Base-by-base conservation (phyloP, 2,113 vertebrate species). In the Pelvicachromis taeniatus region DNA sequence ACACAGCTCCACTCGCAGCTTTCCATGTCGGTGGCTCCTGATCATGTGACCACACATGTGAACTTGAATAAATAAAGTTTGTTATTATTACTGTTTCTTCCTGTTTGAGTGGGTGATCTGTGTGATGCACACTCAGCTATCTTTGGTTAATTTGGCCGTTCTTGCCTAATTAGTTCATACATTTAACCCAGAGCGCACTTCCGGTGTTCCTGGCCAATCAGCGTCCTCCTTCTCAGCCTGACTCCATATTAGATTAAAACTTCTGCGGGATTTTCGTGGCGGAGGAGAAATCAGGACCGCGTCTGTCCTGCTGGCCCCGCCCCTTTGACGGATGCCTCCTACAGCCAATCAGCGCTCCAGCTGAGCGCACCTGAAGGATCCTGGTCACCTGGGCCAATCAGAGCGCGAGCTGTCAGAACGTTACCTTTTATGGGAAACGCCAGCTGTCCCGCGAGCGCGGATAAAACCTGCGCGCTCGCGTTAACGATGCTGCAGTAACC, bases 141-240 rank as follows among this genome's bases (percentile, higher is more conserved):
- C 9, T 70, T 0, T 0, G 13, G 14, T 45, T 70, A 45, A 29
- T 23, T 17, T 0, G 0, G 0, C 8, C 0, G 45, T 70, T 9
- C 12, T 68, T 1, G 4, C 45, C 17, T 1, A 42, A 42, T 12
- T 42, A 42, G 9, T 42, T 42, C 4, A 12, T 70, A 6, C 21
- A 45, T 26, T 45, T 26, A 45, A 26, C 4, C 12, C 26, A 9
- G 10, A 31, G 55, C n/a, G 0, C 3, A 1, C 38, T 38, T 82
- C 77, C 75, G 75, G 61, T 33, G 29, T 38, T 29, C 48, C 12
- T 12, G 9, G 14, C 55, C 85, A 78, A 78, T 89, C 82, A 59
- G 48, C 33, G 35, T 40, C 4, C 50, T 59, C n/a, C 16, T 3
- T 16, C 58, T 59, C 33, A 7, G n/a, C 5, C 0, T 4, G 16